These are phyloP conservation scores for Bombyx mandarina DNA, from an alignment of 1,140 invertebrate genomes.

Conservation along the genomic window DNA sequence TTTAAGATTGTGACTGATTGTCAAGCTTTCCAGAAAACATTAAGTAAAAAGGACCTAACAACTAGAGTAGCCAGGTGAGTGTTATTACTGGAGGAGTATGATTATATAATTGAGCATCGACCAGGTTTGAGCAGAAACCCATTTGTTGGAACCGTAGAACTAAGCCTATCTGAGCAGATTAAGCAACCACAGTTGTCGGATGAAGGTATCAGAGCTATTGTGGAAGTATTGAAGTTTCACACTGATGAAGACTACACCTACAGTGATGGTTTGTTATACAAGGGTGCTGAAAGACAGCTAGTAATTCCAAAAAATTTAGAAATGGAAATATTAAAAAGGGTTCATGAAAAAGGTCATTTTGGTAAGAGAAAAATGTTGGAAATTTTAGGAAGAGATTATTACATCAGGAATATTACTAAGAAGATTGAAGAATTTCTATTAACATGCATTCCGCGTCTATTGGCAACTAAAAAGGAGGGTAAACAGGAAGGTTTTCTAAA, in stretches of 20 bases:
- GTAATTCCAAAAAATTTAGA: conserved; percentile 15
- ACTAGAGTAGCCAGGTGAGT: conserved; percentile 42
- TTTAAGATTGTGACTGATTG: conserved; percentile 35
- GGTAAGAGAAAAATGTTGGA: conserved; percentile 12
- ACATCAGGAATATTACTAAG: conserved; percentile 9
- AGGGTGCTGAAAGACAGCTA: conserved; percentile 4
- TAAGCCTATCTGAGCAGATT: neutral
- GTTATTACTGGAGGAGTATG: conserved; percentile 20
- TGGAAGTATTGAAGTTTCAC: conserved; percentile 5
- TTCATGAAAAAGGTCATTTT: conserved; percentile 22
- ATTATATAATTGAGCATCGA: conserved; percentile 31
- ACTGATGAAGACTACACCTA: conserved; percentile 8
- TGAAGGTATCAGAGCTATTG: conserved; percentile 6
- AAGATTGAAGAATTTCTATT: conserved; percentile 11
- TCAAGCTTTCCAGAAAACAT: conserved; percentile 41
- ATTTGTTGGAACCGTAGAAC: neutral
- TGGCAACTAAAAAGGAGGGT: conserved; percentile 25
- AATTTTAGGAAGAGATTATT: conserved; percentile 14
- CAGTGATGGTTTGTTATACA: conserved; percentile 10
- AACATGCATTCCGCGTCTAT: neutral
- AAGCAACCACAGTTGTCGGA: conserved; percentile 5
- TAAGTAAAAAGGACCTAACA: conserved; percentile 45
- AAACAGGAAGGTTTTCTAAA: conserved; percentile 36
- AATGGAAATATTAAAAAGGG: conserved; percentile 11
- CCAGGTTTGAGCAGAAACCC: conserved; percentile 20